A percentile compares a stretch with the other conserved stretches of the same genome.
These are phyloP conservation scores for Chionoecetes opilio DNA, from an alignment of 1,140 invertebrate species.

Conservation along the genomic window DNA sequence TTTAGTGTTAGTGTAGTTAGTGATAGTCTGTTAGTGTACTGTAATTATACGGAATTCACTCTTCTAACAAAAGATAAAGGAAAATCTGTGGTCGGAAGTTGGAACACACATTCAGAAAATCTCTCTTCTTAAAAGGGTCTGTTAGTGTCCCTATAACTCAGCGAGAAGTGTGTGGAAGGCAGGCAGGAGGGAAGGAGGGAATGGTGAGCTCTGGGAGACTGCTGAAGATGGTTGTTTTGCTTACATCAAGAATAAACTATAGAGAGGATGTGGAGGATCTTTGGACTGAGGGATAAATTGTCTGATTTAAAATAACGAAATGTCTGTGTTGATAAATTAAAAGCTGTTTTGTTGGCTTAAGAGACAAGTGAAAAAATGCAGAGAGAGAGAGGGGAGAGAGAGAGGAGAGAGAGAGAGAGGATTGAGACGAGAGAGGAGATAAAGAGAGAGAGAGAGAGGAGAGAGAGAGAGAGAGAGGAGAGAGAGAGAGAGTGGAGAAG, in stretches of 20 bases:
- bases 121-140: background rate
- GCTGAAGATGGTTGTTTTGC: background rate
- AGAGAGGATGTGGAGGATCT: background rate
- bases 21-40: too few species aligned
- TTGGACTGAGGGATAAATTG: background rate
- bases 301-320: background rate
- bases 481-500: background rate
- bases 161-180: background rate
- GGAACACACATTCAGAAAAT: too few species aligned
- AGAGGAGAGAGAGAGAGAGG: background rate
- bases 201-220: background rate
- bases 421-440: too few species aligned
- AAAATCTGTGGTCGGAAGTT: too few species aligned
- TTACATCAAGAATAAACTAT: background rate
- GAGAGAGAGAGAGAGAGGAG: background rate
- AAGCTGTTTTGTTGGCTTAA: background rate
- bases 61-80: too few species aligned
- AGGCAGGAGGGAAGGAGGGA: background rate
- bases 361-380: background rate
- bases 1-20: too few species aligned
- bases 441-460: background rate
- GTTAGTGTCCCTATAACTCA: background rate
- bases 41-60: too few species aligned
- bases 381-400: background rate
- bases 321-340: background rate